Evolutionary conservation across 1,140 invertebrate genomes (phyloP).

Genomic region (Cyphomyrmex costatus): DNA sequence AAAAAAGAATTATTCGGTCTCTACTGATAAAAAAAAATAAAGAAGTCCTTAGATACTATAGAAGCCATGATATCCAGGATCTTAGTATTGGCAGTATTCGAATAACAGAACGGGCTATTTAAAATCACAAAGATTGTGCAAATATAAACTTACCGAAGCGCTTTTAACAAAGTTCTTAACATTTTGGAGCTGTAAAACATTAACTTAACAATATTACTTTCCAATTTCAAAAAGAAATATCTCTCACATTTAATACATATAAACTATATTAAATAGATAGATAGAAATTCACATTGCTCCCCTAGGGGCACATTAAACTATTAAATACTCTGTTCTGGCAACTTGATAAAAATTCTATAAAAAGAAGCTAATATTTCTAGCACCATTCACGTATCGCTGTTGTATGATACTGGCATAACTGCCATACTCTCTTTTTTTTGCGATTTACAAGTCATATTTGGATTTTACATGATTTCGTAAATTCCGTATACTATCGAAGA

Average conservation of each 20-base stretch:
- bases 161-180: conserved; percentile 21
- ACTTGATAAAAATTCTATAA: conserved; percentile 77
- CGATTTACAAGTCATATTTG: conserved; percentile 47
- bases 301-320: conserved; percentile 69
- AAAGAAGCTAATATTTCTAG: conserved; percentile 71
- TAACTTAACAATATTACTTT: conserved; percentile 36
- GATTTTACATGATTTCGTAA: conserved; percentile 51
- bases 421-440: conserved; percentile 35
- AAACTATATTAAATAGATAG: conserved; percentile 26
- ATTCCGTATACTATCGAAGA: conserved; percentile 57
- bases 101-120: conserved; percentile 51
- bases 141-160: conserved; percentile 20
- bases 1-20: conserved; percentile 32
- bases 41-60: conserved; percentile 44
- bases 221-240: conserved; percentile 23
- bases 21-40: conserved; percentile 47
- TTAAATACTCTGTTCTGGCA: conserved; percentile 76
- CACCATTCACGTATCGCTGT: conserved; percentile 67
- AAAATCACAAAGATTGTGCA: conserved; percentile 1
- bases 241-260: conserved; percentile 39
- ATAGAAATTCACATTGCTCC: conserved; percentile 16
- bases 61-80: conserved; percentile 35
- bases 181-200: conserved; percentile 1
- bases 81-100: conserved; percentile 73
- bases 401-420: conserved; percentile 45